These are phyloP conservation scores for Gnatocerus cornutus DNA, from an alignment of 2,888 invertebrate species.

Conservation along the genomic window DNA sequence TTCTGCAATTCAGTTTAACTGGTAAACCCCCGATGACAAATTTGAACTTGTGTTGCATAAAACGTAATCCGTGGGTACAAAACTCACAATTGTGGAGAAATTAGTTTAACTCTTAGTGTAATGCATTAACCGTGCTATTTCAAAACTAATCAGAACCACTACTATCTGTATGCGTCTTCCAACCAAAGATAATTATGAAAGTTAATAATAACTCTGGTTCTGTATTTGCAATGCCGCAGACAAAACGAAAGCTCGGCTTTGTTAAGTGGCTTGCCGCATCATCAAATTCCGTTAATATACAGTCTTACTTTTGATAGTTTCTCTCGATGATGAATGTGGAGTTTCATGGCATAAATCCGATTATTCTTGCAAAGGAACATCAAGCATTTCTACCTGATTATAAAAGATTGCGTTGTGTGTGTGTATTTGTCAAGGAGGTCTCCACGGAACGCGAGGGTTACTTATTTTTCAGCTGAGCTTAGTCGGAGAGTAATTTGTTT, in stretches of 20 bases:
- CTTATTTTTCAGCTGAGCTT: constrained; percentile 38
- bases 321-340: constrained; percentile 35
- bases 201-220: constrained; percentile 55
- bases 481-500: constrained; percentile 43
- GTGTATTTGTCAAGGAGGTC: constrained; percentile 35
- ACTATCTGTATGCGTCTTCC: constrained; percentile 58
- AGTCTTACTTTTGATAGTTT: constrained; percentile 39
- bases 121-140: constrained; percentile 57
- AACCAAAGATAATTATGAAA: constrained; percentile 57
- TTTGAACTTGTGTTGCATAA: constrained; percentile 38
- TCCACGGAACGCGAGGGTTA: constrained; percentile 30
- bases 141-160: constrained; percentile 60
- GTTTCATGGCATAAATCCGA: constrained; percentile 35
- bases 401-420: constrained; percentile 25
- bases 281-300: constrained; percentile 35
- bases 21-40: constrained; percentile 39
- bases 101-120: constrained; percentile 57
- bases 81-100: constrained; percentile 56
- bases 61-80: constrained; percentile 43
- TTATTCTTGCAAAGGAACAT: constrained; percentile 30
- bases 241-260: constrained; percentile 49
- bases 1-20: constrained; percentile 20
- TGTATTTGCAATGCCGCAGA: constrained; percentile 50
- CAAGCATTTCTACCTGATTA: constrained; percentile 33
- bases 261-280: constrained; percentile 36